Base-by-base conservation (phyloP, 2,888 invertebrate species). In the Tetropium fuscum region DNA sequence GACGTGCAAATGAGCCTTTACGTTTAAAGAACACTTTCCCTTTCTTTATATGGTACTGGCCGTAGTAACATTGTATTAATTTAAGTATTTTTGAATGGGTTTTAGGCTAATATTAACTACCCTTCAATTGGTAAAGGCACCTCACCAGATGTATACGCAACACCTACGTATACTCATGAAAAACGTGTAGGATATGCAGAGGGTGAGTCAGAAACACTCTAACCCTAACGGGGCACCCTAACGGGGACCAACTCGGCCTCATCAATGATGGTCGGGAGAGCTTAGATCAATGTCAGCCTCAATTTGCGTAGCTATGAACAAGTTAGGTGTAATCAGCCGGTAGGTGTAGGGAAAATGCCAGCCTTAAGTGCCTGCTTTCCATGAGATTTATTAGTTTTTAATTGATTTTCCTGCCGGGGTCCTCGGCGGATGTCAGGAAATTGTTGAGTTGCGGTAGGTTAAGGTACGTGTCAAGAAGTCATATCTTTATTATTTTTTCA, bases 221-320 rank as follows among this genome's bases (percentile, higher is more conserved):
- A 13, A 32, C 22, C 48, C 48, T 10, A 32, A 22, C 11, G 3
- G 38, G 48, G 13, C 13, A 11, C 47, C 34, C 34, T 15, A 19
- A 22, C 6, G 13, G 44, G 44, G 6, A 25, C 30, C 47, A 44
- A 25, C 36, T 34, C 49, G 18, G 54, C 43, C 54, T 48, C 44
- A 54, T 49, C 51, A 56, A 64, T 58, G 58, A 58, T 57, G 49
- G 60, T 45, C 60, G 44, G 57, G 20, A 66, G 66, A 64, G 63
- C 64, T 69, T 74, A 68, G 67, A 74, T 74, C 74, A 73, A 66
- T 71, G 74, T 71, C 72, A 68, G 57, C 63, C 67, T 65, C 71
- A 68, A 72, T 71, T 72, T 69, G 60, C 63, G 61, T 66, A 64
- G 61, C 60, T 53, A 58, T 53, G 56, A 60, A 49, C 51, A 48